A percentile compares a stretch with the other conserved stretches of the same genome.
Evolutionary conservation across 2,797 vertebrate species (phyloP).

Genomic region (Sitta carolinensis): DNA sequence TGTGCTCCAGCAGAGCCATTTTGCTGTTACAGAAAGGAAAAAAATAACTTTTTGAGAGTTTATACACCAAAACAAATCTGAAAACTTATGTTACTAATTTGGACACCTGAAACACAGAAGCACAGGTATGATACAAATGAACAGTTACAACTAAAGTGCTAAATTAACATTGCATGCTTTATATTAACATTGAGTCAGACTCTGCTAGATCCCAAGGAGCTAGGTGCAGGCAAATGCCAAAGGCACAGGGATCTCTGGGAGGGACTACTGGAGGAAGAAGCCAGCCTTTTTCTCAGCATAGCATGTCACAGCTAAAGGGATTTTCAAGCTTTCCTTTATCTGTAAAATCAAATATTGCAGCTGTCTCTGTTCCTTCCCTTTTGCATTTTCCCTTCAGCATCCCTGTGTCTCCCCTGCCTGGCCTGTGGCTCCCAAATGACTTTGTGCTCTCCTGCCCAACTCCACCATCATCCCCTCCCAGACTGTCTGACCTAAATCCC

Average conservation of each 20-base stretch:
- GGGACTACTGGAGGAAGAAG: background rate
- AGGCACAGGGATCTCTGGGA: background rate
- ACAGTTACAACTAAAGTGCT: background rate
- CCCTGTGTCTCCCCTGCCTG: background rate
- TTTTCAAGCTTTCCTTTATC: background rate
- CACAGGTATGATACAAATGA: background rate
- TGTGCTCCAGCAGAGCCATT: background rate
- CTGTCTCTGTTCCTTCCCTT: background rate
- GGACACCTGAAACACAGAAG: background rate
- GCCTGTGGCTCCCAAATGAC: rapidly evolving
- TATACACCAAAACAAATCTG: background rate
- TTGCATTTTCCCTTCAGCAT: background rate
- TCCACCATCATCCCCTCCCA: background rate
- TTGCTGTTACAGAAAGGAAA: background rate
- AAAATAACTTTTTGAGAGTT: background rate
- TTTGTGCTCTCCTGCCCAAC: background rate
- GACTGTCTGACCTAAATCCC: conserved; percentile 35
- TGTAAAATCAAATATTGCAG: background rate
- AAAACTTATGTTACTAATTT: background rate
- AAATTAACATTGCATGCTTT: background rate
- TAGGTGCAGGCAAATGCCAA: background rate
- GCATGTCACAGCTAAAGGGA: background rate
- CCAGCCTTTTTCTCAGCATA: background rate
- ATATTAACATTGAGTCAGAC: too few species aligned
- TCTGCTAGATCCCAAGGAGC: too few species aligned